phyloP scores from a whole-genome alignment of 2,888 invertebrate species.

The Halocaridina rubra region DNA sequence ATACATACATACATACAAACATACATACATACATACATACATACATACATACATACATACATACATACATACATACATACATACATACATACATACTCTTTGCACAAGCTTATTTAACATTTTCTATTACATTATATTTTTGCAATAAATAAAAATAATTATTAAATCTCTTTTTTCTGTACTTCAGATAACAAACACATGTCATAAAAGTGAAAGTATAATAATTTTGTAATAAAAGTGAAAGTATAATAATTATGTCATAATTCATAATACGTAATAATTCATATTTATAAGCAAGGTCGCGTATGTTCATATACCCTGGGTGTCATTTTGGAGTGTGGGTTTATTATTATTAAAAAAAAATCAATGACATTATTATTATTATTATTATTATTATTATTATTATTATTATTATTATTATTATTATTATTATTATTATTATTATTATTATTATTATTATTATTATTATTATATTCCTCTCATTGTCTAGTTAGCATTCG shows the following conservation, averaged over 20 bases:
- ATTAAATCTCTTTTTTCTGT: background rate
- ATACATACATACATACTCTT: background rate
- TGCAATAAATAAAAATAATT: background rate
- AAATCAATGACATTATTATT: too few species aligned
- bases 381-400: too few species aligned
- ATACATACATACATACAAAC: background rate
- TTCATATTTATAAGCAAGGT: too few species aligned
- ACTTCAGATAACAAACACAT: too few species aligned
- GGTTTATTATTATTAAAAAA: too few species aligned
- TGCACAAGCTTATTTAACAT: background rate
- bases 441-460: background rate
- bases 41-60: slow-evolving; percentile 1
- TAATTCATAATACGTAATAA: too few species aligned
- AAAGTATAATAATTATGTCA: too few species aligned
- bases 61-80: background rate
- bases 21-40: background rate
- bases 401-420: too few species aligned
- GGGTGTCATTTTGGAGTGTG: too few species aligned
- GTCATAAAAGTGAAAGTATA: too few species aligned
- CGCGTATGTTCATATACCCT: too few species aligned
- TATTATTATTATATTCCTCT: background rate
- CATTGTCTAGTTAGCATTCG: background rate
- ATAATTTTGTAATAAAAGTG: too few species aligned
- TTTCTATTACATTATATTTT: background rate
- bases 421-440: background rate